Percentiles rank a stretch among this genome's conserved stretches.
Evolutionary conservation across 1,140 invertebrate genomes (phyloP).

Genomic region (Atta texana): DNA sequence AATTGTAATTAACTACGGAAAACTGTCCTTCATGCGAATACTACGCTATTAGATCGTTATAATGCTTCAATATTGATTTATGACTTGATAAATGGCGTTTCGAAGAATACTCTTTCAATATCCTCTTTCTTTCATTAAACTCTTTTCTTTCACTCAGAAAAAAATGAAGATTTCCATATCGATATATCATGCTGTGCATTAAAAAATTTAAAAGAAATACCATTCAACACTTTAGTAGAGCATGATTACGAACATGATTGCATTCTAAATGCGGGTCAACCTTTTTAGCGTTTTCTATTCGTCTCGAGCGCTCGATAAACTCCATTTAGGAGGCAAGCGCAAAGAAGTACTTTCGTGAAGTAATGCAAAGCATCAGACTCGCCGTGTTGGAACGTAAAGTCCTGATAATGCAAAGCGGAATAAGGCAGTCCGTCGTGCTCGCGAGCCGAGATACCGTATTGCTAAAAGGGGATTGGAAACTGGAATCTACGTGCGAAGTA

Average conservation of each 20-base stretch:
- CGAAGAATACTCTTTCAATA: background rate
- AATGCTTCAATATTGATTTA: slow-evolving; percentile 11
- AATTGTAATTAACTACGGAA: slow-evolving; percentile 57
- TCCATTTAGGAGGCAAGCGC: slow-evolving; percentile 62
- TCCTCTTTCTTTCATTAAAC: background rate
- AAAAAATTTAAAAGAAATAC: background rate
- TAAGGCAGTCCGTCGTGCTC: slow-evolving; percentile 39
- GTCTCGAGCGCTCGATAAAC: slow-evolving; percentile 70
- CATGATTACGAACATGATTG: slow-evolving; percentile 25
- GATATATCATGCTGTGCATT: background rate
- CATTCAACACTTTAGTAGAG: background rate
- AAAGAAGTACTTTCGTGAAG: slow-evolving; percentile 38
- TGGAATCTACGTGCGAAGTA: slow-evolving; percentile 74
- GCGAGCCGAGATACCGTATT: slow-evolving; percentile 49
- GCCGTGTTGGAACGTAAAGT: slow-evolving; percentile 35
- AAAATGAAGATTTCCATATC: background rate
- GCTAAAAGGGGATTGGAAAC: slow-evolving; percentile 74
- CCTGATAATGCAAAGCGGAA: slow-evolving; percentile 69
- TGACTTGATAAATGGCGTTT: background rate
- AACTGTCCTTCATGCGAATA: slow-evolving; percentile 25
- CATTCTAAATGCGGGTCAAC: slow-evolving; percentile 32
- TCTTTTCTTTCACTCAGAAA: background rate
- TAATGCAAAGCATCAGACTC: slow-evolving; percentile 62
- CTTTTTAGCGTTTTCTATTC: slow-evolving; percentile 17
- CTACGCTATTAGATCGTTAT: slow-evolving; percentile 3